Evolutionary conservation across 2,113 vertebrate genomes (phyloP).

Genomic region (Eclectus roratus): DNA sequence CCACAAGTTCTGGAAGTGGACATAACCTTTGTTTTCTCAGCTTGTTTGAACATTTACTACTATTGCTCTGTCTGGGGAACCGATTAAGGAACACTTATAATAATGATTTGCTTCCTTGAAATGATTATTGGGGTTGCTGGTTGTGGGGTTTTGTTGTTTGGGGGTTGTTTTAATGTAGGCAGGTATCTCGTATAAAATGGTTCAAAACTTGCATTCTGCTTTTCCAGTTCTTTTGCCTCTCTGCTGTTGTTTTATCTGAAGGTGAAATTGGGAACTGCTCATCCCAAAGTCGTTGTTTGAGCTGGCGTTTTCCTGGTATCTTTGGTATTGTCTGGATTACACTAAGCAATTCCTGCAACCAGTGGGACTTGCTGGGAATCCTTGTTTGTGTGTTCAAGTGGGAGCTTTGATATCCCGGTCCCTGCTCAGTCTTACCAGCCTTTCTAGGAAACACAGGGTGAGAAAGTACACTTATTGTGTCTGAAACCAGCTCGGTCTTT

Average conservation of each 20-base stretch:
- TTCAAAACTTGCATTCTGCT: not conserved
- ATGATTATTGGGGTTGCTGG: not conserved
- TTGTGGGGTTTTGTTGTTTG: not conserved
- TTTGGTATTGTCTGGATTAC: not conserved
- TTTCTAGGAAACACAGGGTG: not conserved
- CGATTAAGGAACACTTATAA: not conserved
- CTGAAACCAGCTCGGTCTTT: not conserved
- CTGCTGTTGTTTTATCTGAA: not conserved
- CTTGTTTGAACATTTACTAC: not conserved
- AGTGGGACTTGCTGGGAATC: not conserved
- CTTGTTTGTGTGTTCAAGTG: not conserved
- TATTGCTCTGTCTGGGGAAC: not conserved
- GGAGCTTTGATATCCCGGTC: not conserved
- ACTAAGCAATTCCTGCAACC: fast-evolving
- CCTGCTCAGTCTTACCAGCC: not conserved
- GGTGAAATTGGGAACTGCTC: not conserved
- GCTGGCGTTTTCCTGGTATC: not conserved
- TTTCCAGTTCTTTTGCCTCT: not conserved
- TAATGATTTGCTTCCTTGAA: not conserved
- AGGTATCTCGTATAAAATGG: not conserved
- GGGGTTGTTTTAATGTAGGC: not conserved
- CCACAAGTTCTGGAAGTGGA: not conserved
- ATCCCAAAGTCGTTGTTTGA: not conserved
- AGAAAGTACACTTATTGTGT: not conserved
- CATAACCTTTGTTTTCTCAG: not conserved